These are phyloP conservation scores for Magallana nippona DNA, from an alignment of 2,888 invertebrate genomes.

Conservation along the genomic window DNA sequence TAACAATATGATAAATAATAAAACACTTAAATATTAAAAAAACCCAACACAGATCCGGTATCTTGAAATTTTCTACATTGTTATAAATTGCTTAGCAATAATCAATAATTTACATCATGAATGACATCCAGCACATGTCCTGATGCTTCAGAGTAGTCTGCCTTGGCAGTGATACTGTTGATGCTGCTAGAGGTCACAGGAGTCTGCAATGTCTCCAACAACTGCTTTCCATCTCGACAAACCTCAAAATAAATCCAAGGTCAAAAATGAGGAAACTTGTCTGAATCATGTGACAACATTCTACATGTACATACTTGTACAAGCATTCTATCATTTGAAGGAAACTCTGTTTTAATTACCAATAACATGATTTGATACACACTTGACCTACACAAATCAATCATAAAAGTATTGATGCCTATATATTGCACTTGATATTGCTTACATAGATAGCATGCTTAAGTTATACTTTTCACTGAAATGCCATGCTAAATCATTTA, in stretches of 20 bases:
- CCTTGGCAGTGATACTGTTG: slow-evolving; percentile 79
- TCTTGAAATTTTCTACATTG: not conserved
- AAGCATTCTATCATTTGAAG: too few species aligned
- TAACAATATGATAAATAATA: not conserved
- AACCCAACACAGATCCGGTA: too few species aligned
- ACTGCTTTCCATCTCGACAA: slow-evolving; percentile 81
- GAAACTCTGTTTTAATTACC: too few species aligned
- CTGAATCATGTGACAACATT: too few species aligned
- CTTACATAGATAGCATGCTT: too few species aligned
- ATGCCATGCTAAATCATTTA: too few species aligned
- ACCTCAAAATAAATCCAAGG: slow-evolving; percentile 74
- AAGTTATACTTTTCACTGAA: too few species aligned
- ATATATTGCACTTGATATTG: too few species aligned
- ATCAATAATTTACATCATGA: slow-evolving; percentile 85
- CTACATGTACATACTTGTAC: too few species aligned
- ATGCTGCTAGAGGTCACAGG: slow-evolving; percentile 78
- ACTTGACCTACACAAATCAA: too few species aligned
- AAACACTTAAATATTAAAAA: not conserved
- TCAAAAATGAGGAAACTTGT: slow-evolving; percentile 27
- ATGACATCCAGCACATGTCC: slow-evolving; percentile 97
- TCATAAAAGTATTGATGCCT: too few species aligned
- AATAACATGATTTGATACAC: too few species aligned
- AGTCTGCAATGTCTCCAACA: slow-evolving; percentile 81
- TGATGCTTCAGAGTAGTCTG: slow-evolving; percentile 97
- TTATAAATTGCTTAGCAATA: not conserved